A percentile compares a stretch with the other conserved stretches of the same genome.
phyloP scores from a whole-genome alignment of 2,797 vertebrate species.

The Sebastes kiyomatsui region DNA sequence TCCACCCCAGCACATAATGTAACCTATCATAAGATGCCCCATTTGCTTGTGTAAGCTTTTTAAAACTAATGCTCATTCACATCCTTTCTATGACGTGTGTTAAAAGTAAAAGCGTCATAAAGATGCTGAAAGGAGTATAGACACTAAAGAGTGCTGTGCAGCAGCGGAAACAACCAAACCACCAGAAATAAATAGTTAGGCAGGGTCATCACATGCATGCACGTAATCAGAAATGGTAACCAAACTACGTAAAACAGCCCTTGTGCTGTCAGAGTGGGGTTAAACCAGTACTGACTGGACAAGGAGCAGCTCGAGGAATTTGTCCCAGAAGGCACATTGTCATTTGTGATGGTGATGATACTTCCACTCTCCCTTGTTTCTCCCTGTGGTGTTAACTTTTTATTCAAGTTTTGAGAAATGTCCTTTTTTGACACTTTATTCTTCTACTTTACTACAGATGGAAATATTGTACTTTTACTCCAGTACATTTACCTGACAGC shows the following conservation, averaged over 20 bases:
- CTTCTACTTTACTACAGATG: not conserved
- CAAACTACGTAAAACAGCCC: not conserved
- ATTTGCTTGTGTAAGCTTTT: not conserved
- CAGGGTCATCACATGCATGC: slow-evolving; percentile 42
- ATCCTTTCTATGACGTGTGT: not conserved
- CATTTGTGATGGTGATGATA: not conserved
- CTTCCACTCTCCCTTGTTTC: not conserved
- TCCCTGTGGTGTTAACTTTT: not conserved
- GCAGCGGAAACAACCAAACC: slow-evolving; percentile 18
- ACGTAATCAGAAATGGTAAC: not conserved
- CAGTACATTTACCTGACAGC: not conserved
- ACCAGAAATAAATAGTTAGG: slow-evolving; percentile 33
- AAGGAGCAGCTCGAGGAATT: not conserved
- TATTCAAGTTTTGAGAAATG: not conserved
- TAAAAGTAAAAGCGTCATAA: not conserved
- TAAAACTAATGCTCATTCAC: not conserved
- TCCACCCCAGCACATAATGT: too few species aligned
- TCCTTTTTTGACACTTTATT: not conserved
- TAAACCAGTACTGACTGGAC: not conserved
- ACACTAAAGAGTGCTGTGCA: not conserved
- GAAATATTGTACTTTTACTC: not conserved
- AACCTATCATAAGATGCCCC: not conserved
- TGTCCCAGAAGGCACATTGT: not conserved
- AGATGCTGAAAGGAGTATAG: not conserved
- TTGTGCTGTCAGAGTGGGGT: not conserved